Base-by-base conservation (phyloP, 1,140 invertebrate genomes). In the Lysiphlebus fabarum region DNA sequence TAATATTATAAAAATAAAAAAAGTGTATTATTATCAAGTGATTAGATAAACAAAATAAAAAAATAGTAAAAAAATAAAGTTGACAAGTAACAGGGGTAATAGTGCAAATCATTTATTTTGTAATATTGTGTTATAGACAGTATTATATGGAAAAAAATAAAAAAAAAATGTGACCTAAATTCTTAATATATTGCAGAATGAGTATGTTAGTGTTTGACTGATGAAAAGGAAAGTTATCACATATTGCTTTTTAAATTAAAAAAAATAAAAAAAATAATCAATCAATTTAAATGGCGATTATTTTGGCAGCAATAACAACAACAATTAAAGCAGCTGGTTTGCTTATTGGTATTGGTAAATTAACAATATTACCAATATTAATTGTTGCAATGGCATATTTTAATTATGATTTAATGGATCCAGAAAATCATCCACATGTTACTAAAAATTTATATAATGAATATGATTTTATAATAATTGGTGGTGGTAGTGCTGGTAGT, bases 321-420 rank as follows among this genome's bases (percentile, higher is more conserved):
- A 88, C 89, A 14, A 79, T 88, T 6, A 90, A 90, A 70, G 73
- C 86, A 8, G 87, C 89, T 0, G 81, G 87, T 1, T 72, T 86
- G 0, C 75, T 91, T 0, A 81, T 86, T 2, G 89, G 89, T 0
- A 75, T 87, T 4, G 84, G 85, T 49, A 89, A 90, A 64, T 71
- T 92, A 1, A 82, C 88, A 17, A 85, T 93, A 62, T 77, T 94
- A 33, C 92, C 92, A 0, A 82, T 87, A 33, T 82, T 94, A 59
- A 76, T 95, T 49, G 89, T 86, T 0, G 83, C 89, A 0, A 77
- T 95, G 44, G 87, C 89, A 0, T 94, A 92, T 68, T 92, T 90
- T 73, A 87, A 92, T 74, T 94, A 93, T 70, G 90, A 93, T 62
- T 76, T 90, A 2, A 87, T 92, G 66, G 92, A 94, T 71, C 91